Conservation (phyloP, 92 coral and sea anemone species). For the Plumapathes pennacea region DNA sequence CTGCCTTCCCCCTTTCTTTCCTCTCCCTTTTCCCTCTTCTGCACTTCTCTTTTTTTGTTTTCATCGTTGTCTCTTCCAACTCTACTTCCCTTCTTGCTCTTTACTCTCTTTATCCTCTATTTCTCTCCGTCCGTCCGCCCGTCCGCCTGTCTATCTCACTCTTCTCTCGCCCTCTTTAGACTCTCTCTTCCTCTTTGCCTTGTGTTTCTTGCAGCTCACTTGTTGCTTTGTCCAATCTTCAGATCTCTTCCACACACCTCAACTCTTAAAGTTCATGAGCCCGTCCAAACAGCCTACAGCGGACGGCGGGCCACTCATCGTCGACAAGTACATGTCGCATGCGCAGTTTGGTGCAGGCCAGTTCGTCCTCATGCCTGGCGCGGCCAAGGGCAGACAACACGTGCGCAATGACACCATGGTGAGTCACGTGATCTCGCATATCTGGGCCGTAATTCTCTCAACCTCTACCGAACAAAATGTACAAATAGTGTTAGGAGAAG, state of each 20-base stretch:
- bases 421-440: no score
- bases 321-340: constrained; percentile 84
- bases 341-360: constrained; percentile 83
- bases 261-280: constrained; percentile 72
- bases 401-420: constrained; percentile 95
- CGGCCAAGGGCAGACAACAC: constrained; percentile 83
- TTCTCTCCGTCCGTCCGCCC: neutral
- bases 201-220: no score
- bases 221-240: no score
- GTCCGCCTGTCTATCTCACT: neutral
- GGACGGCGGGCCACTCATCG: constrained; percentile 60
- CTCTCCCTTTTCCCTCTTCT: neutral
- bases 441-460: no score
- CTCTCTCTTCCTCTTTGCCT: no score
- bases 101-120: neutral
- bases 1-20: no score
- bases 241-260: constrained; percentile 60
- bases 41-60: neutral
- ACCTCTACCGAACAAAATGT: no score
- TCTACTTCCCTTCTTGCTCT: no score
- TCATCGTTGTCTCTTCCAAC: no score
- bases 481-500: no score
- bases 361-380: constrained; percentile 76
- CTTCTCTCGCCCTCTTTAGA: constrained; percentile 17
- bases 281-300: constrained; percentile 43